Evolutionary conservation across 1,140 invertebrate genomes (phyloP).

Genomic region (Drosophila nigrodunni): DNA sequence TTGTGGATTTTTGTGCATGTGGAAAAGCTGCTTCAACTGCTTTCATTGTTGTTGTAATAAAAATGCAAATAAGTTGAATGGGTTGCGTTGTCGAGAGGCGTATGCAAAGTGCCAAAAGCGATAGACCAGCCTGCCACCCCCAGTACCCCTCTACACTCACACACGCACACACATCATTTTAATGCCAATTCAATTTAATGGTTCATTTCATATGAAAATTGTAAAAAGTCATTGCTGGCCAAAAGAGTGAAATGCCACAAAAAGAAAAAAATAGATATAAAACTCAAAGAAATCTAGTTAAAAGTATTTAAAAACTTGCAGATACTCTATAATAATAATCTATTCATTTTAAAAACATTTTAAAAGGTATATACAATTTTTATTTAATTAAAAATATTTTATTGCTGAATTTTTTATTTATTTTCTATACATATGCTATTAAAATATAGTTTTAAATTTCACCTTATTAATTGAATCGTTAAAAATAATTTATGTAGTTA

Average conservation of each 20-base stretch:
- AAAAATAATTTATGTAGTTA: too few species aligned
- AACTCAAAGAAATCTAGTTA: too few species aligned
- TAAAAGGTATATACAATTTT: too few species aligned
- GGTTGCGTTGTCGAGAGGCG: slow-evolving; percentile 64
- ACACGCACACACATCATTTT: slow-evolving; percentile 70
- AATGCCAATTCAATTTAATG: slow-evolving; percentile 84
- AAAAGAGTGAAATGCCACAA: slow-evolving; percentile 56
- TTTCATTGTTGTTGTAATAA: slow-evolving; percentile 77
- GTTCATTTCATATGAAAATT: slow-evolving; percentile 84
- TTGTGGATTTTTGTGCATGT: slow-evolving; percentile 41
- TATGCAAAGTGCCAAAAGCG: slow-evolving; percentile 82
- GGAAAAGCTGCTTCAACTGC: slow-evolving; percentile 52
- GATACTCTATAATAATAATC: not conserved
- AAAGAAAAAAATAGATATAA: slow-evolving; percentile 10
- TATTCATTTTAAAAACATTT: too few species aligned
- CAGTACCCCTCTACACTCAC: slow-evolving; percentile 1
- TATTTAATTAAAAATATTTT: too few species aligned
- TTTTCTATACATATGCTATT: too few species aligned
- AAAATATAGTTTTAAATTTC: too few species aligned
- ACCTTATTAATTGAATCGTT: too few species aligned
- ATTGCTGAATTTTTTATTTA: too few species aligned
- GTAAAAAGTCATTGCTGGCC: slow-evolving; percentile 81
- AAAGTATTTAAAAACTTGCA: too few species aligned
- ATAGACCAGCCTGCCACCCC: slow-evolving; percentile 21
- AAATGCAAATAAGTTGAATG: slow-evolving; percentile 80